Evolutionary conservation across 2,888 invertebrate species (phyloP), one percentile per base, ranked within the genome.

Genomic region (Philhelius pedissequus): DNA sequence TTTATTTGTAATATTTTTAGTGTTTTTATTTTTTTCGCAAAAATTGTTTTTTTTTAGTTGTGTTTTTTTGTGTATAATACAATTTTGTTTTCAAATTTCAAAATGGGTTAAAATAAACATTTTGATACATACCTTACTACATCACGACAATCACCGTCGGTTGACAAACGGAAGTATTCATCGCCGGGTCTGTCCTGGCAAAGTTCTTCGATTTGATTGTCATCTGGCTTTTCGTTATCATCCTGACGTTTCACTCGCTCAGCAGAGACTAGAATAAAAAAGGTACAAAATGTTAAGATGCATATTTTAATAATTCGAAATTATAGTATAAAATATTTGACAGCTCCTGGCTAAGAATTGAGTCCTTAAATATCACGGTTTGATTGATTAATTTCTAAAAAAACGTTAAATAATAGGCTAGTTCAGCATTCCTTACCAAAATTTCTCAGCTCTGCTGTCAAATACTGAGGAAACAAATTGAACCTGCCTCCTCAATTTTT

Each of bases 121-220:
- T 9, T 45, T 45, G 18, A 45, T 22, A 76, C 91, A 93, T 93
- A 97, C 96, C 97, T 97, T 90, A 97, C 97, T 87, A 98, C 98
- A 92, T 97, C 97, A 88, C 97, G 94, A 92, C 98, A 98, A 92
- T 98, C 97, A 86, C 96, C 95, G 27, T 96, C 96, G 66, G 95
- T 94, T 87, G 94, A 93, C 88, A 97, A 93, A 87, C 98, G 94
- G 94, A 98, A 98, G 93, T 97, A 98, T 92, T 98, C 97, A 89
- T 97, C 97, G 18, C 96, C 96, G 4, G 97, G 96, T 88, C 97
- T 94, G 89, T 96, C 96, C 87, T 96, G 95, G 92, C 98, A 98
- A 66, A 97, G 93, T 91, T 97, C 96, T 89, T 98, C 97, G 4
- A 97, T 93, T 75, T 93, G 94, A n/a, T 92, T 92, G 30, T 95